Evolutionary conservation across 2,113 vertebrate species (phyloP).

Genomic region (Rhabdornis inornatus): DNA sequence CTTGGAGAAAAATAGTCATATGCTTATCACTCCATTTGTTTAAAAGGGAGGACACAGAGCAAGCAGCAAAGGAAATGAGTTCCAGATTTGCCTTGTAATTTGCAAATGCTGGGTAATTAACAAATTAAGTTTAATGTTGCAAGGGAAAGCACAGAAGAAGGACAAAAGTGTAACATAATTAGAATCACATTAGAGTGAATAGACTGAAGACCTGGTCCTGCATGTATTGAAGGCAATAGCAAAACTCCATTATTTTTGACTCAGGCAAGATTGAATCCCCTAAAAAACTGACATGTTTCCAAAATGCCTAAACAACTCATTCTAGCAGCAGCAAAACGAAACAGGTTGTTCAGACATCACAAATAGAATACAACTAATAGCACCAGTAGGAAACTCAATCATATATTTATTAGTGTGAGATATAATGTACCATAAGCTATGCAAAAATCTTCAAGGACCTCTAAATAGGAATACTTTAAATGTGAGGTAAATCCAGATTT

Average conservation of each 20-base stretch:
- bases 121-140: constrained; percentile 51
- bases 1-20: not conserved
- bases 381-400: not conserved
- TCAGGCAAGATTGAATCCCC: not conserved
- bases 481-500: not conserved
- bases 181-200: constrained; percentile 18
- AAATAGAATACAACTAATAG: not conserved
- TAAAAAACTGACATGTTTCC: not conserved
- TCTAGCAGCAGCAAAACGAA: not conserved
- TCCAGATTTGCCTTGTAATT: constrained; percentile 1
- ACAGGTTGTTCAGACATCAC: not conserved
- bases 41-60: constrained; percentile 1
- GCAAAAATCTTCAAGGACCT: not conserved
- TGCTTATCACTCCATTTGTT: not conserved
- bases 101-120: constrained; percentile 43
- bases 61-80: constrained; percentile 9
- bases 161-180: constrained; percentile 37
- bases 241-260: constrained; percentile 24
- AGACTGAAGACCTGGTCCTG: constrained; percentile 17
- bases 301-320: not conserved
- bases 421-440: not conserved
- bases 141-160: constrained; percentile 44
- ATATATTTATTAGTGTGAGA: not conserved
- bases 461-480: not conserved
- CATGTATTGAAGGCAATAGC: not conserved